These are phyloP conservation scores for Anastatus disparis DNA, from an alignment of 1,140 invertebrate species.

Conservation along the genomic window DNA sequence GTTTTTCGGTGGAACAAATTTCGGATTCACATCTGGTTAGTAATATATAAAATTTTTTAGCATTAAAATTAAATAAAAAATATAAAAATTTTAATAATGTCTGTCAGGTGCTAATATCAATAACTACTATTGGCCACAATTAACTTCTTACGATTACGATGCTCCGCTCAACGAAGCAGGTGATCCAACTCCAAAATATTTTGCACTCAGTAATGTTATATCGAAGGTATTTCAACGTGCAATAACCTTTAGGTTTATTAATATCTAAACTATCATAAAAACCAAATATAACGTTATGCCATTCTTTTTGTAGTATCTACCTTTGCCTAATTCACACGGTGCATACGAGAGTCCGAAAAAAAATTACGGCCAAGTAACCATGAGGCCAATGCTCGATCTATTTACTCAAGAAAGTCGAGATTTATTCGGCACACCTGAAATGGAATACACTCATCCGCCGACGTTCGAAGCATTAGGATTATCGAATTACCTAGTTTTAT, in stretches of 20 bases:
- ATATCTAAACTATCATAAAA: too few species aligned
- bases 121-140: conserved; percentile 69
- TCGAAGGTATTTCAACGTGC: conserved; percentile 68
- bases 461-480: conserved; percentile 73
- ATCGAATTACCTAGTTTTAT: conserved; percentile 77
- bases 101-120: conserved; percentile 70
- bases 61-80: too few species aligned
- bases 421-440: conserved; percentile 46
- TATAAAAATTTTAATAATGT: too few species aligned
- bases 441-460: conserved; percentile 59
- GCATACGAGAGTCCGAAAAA: conserved; percentile 67
- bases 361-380: conserved; percentile 67
- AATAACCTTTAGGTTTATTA: background rate
- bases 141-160: conserved; percentile 90
- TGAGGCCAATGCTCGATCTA: conserved; percentile 65
- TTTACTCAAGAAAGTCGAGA: conserved; percentile 56
- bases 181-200: conserved; percentile 84
- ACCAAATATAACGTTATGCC: too few species aligned
- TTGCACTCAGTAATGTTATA: conserved; percentile 75
- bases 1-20: conserved; percentile 82
- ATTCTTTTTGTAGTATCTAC: conserved; percentile 59
- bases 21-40: conserved; percentile 75
- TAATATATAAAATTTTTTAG: background rate
- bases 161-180: conserved; percentile 86
- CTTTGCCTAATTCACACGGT: conserved; percentile 61